Base-by-base conservation (phyloP, 2,797 vertebrate species). In the Leptatherina wallacei region DNA sequence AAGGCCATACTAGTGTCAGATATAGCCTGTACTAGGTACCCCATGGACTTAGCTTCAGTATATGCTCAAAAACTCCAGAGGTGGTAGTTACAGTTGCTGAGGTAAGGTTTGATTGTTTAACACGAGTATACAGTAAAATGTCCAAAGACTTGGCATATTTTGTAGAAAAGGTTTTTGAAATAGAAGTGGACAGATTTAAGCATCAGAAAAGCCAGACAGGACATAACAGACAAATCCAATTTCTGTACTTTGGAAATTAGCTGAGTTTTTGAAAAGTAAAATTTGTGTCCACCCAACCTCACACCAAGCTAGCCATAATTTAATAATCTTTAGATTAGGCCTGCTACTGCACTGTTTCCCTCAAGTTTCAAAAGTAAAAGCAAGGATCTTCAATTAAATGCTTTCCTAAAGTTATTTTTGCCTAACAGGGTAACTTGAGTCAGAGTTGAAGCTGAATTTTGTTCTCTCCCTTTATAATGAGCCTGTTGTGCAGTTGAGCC, bases 171-270 rank as follows among this genome's bases (percentile, higher is more conserved):
- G 38, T 14, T 40, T 40, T 40, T 13, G 4, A 16, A 40, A 14
- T 13, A 14, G 13, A 40, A 40, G 14, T 13, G 12, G 14, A 14
- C 14, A 16, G 38, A 4, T 40, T 40, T 40, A 40, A 40, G 13
- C 38, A 40, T 5, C 38, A 14, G 13, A 16, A 38, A 38, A 38
- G 11, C 36, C 38, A 40, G 38, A 40, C 36, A 38, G 12, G 36
- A 38, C 36, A 38, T 38, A 12, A 38, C 36, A 38, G 36, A 38
- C 11, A 38, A 38, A 14, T 38, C 11, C 12, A 2, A 38, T 12
- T 12, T 38, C 36, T 38, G 36, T 36, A 36, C 35, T 36, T 36
- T 36, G 9, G 11, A 36, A 36, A 36, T 78, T 57, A 74, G 42
- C 51, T 62, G 5, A 33, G 16, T 35, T 69, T 42, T 20, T 51